phyloP scores from a whole-genome alignment of 2,113 vertebrate species.

The Poecilia latipinna region DNA sequence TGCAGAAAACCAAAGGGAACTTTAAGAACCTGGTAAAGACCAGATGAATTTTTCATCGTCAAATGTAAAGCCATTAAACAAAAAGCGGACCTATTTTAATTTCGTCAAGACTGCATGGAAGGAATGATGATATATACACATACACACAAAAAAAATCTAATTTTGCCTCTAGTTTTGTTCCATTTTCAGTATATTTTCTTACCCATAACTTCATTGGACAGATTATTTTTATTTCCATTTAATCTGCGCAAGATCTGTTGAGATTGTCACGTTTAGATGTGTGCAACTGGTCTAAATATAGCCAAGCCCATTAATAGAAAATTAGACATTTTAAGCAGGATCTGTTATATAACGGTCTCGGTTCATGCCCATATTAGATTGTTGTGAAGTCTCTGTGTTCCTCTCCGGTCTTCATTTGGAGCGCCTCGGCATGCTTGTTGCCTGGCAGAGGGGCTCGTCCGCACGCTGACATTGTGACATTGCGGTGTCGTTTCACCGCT shows the following conservation, averaged over 20 bases:
- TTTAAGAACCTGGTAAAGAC: neutral
- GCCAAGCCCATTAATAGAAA: slow-evolving; percentile 44
- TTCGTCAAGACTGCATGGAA: neutral
- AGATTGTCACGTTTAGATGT: neutral
- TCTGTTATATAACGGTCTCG: slow-evolving; percentile 46
- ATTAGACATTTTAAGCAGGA: slow-evolving; percentile 39
- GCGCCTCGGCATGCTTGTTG: slow-evolving; percentile 22
- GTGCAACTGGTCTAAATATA: slow-evolving; percentile 51
- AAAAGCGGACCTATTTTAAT: too few species aligned
- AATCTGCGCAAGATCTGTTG: neutral
- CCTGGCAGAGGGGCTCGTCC: slow-evolving; percentile 21
- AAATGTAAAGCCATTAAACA: too few species aligned
- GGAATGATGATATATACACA: neutral
- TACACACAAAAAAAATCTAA: too few species aligned
- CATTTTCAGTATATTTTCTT: neutral
- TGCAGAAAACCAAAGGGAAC: neutral
- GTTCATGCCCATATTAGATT: slow-evolving; percentile 65
- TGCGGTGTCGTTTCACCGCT: neutral
- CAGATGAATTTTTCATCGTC: neutral
- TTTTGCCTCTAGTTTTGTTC: neutral
- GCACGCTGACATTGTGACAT: neutral
- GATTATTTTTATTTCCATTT: neutral
- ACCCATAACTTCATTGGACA: neutral
- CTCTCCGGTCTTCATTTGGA: slow-evolving; percentile 28
- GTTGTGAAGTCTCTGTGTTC: slow-evolving; percentile 8